Evolutionary conservation across 2,888 invertebrate species (phyloP).

Genomic region (Clanis bilineata): DNA sequence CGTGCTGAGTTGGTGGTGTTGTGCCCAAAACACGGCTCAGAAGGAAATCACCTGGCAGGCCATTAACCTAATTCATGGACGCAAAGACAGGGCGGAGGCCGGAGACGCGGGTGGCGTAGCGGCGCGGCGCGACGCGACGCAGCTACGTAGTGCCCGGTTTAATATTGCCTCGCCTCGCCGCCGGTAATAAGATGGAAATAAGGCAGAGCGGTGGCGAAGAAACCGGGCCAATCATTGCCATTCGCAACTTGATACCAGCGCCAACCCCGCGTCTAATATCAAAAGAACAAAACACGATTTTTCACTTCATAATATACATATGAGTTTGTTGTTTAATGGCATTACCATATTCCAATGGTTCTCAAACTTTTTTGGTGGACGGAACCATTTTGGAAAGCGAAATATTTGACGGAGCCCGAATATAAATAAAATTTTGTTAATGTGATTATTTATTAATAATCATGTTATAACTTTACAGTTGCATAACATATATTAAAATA

Average conservation of each 20-base stretch:
- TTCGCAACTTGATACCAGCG: slow-evolving; percentile 65
- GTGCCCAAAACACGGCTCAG: slow-evolving; percentile 74
- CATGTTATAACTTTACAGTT: too few relatives aligned
- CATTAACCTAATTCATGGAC: slow-evolving; percentile 82
- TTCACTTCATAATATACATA: slow-evolving; percentile 10
- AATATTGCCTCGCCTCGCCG: slow-evolving; percentile 75
- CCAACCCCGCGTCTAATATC: slow-evolving; percentile 39
- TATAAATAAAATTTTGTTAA: too few relatives aligned
- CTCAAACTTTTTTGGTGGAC: too few relatives aligned
- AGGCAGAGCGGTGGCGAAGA: slow-evolving; percentile 69
- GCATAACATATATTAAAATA: too few relatives aligned
- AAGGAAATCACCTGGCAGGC: slow-evolving; percentile 81
- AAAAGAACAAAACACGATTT: slow-evolving; percentile 29
- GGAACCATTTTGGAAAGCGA: too few relatives aligned
- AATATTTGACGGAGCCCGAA: too few relatives aligned
- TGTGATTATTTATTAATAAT: too few relatives aligned
- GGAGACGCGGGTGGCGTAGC: slow-evolving; percentile 69
- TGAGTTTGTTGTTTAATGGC: slow-evolving; percentile 4
- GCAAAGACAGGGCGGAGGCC: slow-evolving; percentile 80
- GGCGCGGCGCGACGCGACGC: slow-evolving; percentile 31
- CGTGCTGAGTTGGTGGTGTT: slow-evolving; percentile 67
- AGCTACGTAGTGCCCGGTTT: slow-evolving; percentile 67
- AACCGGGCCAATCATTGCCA: slow-evolving; percentile 76
- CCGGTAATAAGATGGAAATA: slow-evolving; percentile 82
- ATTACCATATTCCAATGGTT: too few relatives aligned